Percentiles rank a stretch among this genome's conserved stretches.
phyloP scores from a whole-genome alignment of 2,888 invertebrate species.

The Cephonodes hylas region DNA sequence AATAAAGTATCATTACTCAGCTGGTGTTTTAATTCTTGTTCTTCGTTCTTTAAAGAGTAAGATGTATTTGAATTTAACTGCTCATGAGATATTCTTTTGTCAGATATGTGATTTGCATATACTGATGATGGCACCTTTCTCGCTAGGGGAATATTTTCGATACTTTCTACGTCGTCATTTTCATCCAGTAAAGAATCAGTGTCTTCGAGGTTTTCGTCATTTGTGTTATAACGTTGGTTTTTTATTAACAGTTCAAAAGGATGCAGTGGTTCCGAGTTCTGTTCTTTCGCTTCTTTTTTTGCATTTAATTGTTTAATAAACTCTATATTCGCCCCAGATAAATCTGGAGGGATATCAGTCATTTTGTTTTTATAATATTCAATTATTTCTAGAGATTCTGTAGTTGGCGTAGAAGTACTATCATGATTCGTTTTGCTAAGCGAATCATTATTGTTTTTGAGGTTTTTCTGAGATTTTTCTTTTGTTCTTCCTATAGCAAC shows the following conservation, averaged over 20 bases:
- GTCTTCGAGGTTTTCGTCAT: slow-evolving; percentile 13
- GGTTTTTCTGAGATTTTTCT: slow-evolving; percentile 36
- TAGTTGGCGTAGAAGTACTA: slow-evolving; percentile 18
- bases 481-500: slow-evolving; percentile 79
- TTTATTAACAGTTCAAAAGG: slow-evolving; percentile 78
- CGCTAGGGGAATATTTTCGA: slow-evolving; percentile 14
- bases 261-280: slow-evolving; percentile 45
- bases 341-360: slow-evolving; percentile 61
- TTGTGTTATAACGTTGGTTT: slow-evolving; percentile 54
- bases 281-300: slow-evolving; percentile 60
- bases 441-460: slow-evolving; percentile 19
- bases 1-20: background rate
- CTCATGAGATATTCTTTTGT: background rate
- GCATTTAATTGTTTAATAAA: slow-evolving; percentile 71
- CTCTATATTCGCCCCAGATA: slow-evolving; percentile 75
- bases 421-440: slow-evolving; percentile 13
- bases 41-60: background rate
- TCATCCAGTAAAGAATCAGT: slow-evolving; percentile 6
- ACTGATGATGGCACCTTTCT: slow-evolving; percentile 23
- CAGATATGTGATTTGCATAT: slow-evolving; percentile 13
- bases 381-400: slow-evolving; percentile 29
- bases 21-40: background rate
- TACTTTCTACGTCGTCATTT: slow-evolving; percentile 16
- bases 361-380: slow-evolving; percentile 38
- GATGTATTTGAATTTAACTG: background rate